phyloP scores from a whole-genome alignment of 2,797 vertebrate species.

The Aeoliscus strigatus region DNA sequence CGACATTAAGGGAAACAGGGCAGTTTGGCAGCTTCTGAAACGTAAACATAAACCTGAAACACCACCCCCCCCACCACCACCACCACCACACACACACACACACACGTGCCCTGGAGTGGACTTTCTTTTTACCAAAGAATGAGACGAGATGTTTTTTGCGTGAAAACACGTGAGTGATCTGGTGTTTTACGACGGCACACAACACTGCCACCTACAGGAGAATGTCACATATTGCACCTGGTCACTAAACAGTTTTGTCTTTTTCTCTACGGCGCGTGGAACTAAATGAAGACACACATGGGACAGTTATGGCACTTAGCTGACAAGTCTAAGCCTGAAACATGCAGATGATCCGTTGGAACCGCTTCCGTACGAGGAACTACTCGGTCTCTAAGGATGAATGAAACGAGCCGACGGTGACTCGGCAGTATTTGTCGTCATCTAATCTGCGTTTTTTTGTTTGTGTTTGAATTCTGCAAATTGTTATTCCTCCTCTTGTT shows the following conservation, averaged over 20 bases:
- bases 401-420: constrained; percentile 33
- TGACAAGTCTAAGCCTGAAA: constrained; percentile 63
- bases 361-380: constrained; percentile 24
- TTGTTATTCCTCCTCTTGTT: constrained; percentile 36
- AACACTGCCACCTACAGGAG: constrained; percentile 47
- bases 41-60: constrained; percentile 60
- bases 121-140: too few species aligned
- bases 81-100: constrained; percentile 29
- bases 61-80: constrained; percentile 22
- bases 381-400: constrained; percentile 14
- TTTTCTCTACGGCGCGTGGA: constrained; percentile 61
- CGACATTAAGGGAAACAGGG: constrained; percentile 58
- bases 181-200: constrained; percentile 43
- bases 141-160: too few species aligned
- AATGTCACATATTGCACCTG: constrained; percentile 74
- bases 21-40: constrained; percentile 77
- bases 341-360: constrained; percentile 58
- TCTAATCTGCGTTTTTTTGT: constrained; percentile 19
- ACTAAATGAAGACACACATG: constrained; percentile 64
- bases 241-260: constrained; percentile 57
- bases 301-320: constrained; percentile 74
- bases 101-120: too few species aligned
- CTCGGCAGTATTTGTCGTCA: constrained; percentile 21
- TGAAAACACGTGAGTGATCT: too few species aligned
- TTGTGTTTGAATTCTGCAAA: constrained; percentile 21